A percentile compares a stretch with the other conserved stretches of the same genome.
phyloP scores from a whole-genome alignment of 2,888 invertebrate species.

The Apamea anceps region DNA sequence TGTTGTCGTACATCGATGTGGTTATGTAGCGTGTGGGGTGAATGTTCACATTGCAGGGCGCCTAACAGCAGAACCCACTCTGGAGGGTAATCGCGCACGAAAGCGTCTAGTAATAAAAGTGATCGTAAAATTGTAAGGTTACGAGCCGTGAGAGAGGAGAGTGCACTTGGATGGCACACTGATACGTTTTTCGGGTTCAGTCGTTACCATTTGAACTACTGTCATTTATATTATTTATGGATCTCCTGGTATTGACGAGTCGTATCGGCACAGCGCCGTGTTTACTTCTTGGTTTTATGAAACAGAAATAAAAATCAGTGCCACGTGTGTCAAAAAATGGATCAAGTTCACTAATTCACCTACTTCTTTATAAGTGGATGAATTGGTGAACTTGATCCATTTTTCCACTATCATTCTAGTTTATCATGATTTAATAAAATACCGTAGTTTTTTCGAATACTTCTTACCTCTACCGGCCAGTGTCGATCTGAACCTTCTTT shows the following conservation, averaged over 20 bases:
- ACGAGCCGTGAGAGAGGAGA: constrained; percentile 86
- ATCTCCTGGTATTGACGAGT: constrained; percentile 76
- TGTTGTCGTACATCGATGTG: constrained; percentile 64
- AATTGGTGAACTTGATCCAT: too few species aligned
- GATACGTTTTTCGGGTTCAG: constrained; percentile 86
- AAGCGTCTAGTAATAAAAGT: constrained; percentile 90
- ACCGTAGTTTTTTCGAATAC: not conserved
- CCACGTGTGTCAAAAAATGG: not conserved
- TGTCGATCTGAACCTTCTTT: not conserved
- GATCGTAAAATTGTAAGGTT: constrained; percentile 90
- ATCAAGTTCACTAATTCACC: not conserved
- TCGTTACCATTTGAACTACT: constrained; percentile 74
- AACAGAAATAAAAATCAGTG: not conserved
- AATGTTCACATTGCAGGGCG: constrained; percentile 79
- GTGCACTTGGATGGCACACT: constrained; percentile 88
- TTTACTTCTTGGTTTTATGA: constrained; percentile 22
- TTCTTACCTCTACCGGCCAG: not conserved
- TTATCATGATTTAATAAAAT: not conserved
- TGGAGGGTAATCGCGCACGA: constrained; percentile 90
- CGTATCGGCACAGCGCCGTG: constrained; percentile 41
- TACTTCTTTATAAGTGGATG: not conserved
- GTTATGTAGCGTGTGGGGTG: constrained; percentile 70
- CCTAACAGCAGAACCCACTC: constrained; percentile 90
- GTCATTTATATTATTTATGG: constrained; percentile 82
- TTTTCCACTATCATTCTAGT: not conserved